Conservation (phyloP, 2,888 invertebrate genomes). For the Coenonympha glycerion region DNA sequence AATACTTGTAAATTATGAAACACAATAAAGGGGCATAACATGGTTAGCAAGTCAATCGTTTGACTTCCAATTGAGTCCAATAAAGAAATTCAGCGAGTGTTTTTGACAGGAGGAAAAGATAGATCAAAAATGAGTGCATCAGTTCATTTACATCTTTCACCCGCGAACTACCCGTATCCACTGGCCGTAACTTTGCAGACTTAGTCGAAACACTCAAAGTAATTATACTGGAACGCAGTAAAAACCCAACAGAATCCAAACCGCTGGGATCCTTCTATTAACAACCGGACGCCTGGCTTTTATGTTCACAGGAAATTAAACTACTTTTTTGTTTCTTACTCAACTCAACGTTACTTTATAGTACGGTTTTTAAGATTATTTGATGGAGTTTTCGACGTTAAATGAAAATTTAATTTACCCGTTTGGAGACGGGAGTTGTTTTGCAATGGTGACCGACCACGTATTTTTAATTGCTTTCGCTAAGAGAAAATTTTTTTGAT, state of each 20-base stretch:
- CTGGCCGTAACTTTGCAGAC: constrained; percentile 39
- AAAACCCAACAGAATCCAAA: constrained; percentile 51
- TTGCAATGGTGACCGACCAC: too few species aligned
- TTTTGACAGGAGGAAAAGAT: not conserved
- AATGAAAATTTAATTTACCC: too few species aligned
- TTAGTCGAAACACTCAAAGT: constrained; percentile 42
- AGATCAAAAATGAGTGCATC: constrained; percentile 23
- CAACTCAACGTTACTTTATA: constrained; percentile 21
- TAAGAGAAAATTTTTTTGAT: not conserved
- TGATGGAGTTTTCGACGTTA: too few species aligned
- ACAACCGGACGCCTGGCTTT: constrained; percentile 38
- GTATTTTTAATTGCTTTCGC: too few species aligned
- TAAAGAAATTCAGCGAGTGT: too few species aligned
- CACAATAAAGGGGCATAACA: too few species aligned
- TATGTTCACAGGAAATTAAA: constrained; percentile 55
- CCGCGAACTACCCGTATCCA: not conserved
- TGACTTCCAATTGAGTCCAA: too few species aligned
- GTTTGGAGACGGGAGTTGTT: too few species aligned
- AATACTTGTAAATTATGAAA: too few species aligned
- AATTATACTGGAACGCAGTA: constrained; percentile 45
- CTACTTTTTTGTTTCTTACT: constrained; percentile 36
- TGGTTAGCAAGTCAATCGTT: too few species aligned
- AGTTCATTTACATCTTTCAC: not conserved
- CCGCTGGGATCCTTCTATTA: constrained; percentile 46
- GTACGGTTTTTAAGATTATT: constrained; percentile 41